Conservation (phyloP, 2,888 invertebrate genomes). For the Apocheima hispidaria region DNA sequence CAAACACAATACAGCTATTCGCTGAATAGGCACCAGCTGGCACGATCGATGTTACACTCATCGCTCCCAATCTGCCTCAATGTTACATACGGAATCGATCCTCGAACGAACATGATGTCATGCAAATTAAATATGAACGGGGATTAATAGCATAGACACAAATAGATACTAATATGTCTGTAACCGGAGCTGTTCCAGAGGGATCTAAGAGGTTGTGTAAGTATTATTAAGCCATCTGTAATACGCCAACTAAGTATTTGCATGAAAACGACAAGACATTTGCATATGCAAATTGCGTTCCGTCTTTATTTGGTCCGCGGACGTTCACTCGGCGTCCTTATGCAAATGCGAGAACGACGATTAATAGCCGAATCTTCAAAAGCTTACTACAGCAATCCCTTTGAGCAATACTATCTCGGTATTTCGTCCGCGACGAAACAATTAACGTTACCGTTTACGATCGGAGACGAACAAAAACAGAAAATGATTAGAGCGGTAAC, state of each 20-base stretch:
- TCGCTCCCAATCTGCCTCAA: conserved; percentile 26
- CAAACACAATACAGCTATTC: conserved; percentile 36
- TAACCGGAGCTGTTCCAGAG: conserved; percentile 51
- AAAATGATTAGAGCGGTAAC: conserved; percentile 66
- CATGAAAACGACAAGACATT: conserved; percentile 80
- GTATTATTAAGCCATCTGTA: conserved; percentile 80
- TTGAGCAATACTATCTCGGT: conserved; percentile 54
- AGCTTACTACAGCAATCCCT: conserved; percentile 58
- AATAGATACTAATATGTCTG: conserved; percentile 56
- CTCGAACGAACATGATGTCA: conserved; percentile 41
- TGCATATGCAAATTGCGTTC: conserved; percentile 84
- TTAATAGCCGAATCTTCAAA: conserved; percentile 62
- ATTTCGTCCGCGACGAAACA: conserved; percentile 55
- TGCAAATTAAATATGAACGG: conserved; percentile 55
- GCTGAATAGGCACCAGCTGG: conserved; percentile 36
- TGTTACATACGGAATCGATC: conserved; percentile 36
- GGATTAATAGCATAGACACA: conserved; percentile 58
- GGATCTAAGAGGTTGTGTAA: conserved; percentile 70
- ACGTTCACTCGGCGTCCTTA: conserved; percentile 71
- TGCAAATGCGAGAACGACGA: conserved; percentile 67
- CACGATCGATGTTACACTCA: conserved; percentile 31
- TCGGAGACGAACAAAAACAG: conserved; percentile 55
- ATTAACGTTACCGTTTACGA: conserved; percentile 59
- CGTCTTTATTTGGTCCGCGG: conserved; percentile 80
- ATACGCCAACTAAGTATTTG: conserved; percentile 80